These are phyloP conservation scores for Bursaphelenchus okinawaensis DNA, from an alignment of 2,888 invertebrate genomes.

Conservation along the genomic window DNA sequence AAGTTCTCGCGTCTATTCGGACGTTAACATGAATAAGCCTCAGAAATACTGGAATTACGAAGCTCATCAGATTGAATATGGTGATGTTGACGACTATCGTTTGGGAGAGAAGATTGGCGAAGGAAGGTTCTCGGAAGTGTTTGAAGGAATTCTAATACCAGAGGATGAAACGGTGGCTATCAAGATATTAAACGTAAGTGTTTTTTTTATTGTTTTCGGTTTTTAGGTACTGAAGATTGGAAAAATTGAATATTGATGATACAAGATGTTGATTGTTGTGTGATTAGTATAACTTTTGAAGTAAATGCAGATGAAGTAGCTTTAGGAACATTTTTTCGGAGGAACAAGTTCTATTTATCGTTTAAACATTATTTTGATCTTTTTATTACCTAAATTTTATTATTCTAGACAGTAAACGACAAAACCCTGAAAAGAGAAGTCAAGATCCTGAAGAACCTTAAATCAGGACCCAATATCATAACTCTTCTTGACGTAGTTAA, in stretches of 20 bases:
- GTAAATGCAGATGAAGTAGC: not conserved
- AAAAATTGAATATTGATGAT: no score
- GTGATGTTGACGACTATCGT: constrained; percentile 96
- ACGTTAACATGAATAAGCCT: constrained; percentile 95
- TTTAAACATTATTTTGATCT: no score
- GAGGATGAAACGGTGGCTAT: constrained; percentile 97
- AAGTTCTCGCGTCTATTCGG: constrained; percentile 94
- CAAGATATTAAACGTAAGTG: constrained; percentile 70
- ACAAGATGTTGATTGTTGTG: no score
- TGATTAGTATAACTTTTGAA: not conserved
- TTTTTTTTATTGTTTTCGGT: constrained; percentile 10
- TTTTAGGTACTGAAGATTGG: not conserved
- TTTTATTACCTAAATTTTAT: not conserved
- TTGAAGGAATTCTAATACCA: constrained; percentile 96
- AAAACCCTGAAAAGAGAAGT: constrained; percentile 99
- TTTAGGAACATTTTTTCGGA: no score
- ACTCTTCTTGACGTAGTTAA: constrained; percentile 96
- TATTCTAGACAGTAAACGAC: constrained; percentile 93
- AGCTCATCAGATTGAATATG: constrained; percentile 67
- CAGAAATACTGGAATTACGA: constrained; percentile 99
- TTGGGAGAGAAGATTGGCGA: constrained; percentile 94
- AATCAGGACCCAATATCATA: constrained; percentile 98
- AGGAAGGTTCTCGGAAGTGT: constrained; percentile 99
- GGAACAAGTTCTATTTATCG: not conserved
- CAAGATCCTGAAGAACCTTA: constrained; percentile 97